A percentile compares a stretch with the other conserved stretches of the same genome.
Evolutionary conservation across 2,888 invertebrate species (phyloP).

Genomic region (Agrotis exclamationis): DNA sequence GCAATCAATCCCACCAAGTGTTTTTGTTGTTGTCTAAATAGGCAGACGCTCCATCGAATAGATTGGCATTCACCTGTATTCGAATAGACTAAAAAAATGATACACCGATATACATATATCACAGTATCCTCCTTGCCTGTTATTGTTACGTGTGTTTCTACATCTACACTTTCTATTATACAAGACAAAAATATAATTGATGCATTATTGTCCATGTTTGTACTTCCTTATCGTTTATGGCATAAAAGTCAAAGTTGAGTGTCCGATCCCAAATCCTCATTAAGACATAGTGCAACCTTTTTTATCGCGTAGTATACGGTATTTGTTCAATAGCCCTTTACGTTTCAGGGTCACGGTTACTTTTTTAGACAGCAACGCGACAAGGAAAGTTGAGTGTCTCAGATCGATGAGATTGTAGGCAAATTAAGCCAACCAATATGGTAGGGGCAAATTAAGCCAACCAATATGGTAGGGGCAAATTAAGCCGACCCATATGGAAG

Average conservation of each 20-base stretch:
- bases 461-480: neutral
- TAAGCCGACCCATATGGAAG: too few relatives aligned
- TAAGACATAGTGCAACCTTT: too few relatives aligned
- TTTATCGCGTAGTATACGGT: too few relatives aligned
- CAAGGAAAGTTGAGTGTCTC: neutral
- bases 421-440: neutral
- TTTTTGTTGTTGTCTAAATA: too few relatives aligned
- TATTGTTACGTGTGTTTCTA: neutral
- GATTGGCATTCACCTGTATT: too few relatives aligned
- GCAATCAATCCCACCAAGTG: too few relatives aligned
- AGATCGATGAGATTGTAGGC: neutral
- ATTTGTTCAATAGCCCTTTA: too few relatives aligned
- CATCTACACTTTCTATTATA: neutral
- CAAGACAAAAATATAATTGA: slow-evolving; percentile 10
- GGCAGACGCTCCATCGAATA: too few relatives aligned
- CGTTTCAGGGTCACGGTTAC: too few relatives aligned
- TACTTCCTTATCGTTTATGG: slow-evolving; percentile 11
- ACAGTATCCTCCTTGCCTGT: neutral
- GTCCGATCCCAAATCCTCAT: neutral
- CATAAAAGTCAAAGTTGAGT: slow-evolving; percentile 6
- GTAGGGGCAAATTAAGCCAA: neutral
- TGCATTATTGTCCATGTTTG: neutral
- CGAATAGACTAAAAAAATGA: too few relatives aligned
- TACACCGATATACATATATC: too few relatives aligned
- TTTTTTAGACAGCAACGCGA: too few relatives aligned